A percentile compares a stretch with the other conserved stretches of the same genome.
Evolutionary conservation across 2,888 invertebrate species (phyloP).

Genomic region (Seira sanloemensis): DNA sequence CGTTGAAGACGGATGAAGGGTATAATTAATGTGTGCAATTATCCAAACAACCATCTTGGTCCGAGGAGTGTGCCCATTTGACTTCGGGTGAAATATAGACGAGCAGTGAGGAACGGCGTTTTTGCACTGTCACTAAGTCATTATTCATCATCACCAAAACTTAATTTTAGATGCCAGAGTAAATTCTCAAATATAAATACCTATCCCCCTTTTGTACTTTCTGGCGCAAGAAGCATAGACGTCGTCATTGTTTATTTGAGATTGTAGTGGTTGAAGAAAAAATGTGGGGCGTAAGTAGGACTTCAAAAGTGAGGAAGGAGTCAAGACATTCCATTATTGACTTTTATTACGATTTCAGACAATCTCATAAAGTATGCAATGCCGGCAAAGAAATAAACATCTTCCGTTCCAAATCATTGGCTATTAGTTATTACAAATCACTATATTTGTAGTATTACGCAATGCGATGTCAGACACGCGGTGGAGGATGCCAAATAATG

Average conservation of each 20-base stretch:
- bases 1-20: background rate
- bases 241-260: too few species aligned
- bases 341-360: too few species aligned
- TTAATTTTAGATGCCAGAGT: too few species aligned
- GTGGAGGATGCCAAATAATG: background rate
- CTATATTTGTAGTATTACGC: background rate
- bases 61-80: background rate
- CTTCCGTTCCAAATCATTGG: conserved; percentile 42
- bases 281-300: too few species aligned
- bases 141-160: too few species aligned
- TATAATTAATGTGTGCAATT: background rate
- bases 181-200: too few species aligned
- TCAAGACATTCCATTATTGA: too few species aligned
- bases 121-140: background rate
- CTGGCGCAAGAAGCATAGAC: too few species aligned
- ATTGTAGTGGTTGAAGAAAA: too few species aligned
- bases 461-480: background rate
- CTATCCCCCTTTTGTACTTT: too few species aligned
- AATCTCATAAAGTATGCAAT: too few species aligned
- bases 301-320: too few species aligned
- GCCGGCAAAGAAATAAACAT: conserved; percentile 14
- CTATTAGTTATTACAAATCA: conserved; percentile 24
- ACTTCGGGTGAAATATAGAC: background rate
- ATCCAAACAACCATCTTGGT: background rate
- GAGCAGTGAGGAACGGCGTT: background rate